Evolutionary conservation across 2,797 vertebrate species (phyloP).

Genomic region (Cryptoblepharus egeriae): DNA sequence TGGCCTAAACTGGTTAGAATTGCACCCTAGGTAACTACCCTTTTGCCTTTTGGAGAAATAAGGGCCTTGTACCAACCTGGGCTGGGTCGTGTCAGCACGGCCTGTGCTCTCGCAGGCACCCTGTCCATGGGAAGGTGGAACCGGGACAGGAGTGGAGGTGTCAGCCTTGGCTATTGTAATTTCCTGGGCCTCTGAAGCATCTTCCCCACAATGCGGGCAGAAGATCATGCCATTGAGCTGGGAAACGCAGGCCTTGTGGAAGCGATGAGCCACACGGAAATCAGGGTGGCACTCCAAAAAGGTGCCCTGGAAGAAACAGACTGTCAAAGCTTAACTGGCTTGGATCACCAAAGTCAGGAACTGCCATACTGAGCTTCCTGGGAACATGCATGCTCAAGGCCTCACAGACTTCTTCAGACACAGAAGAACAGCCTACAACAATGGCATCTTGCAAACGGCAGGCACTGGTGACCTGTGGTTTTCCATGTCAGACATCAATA

Average conservation of each 20-base stretch:
- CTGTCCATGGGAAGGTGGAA: conserved; percentile 70
- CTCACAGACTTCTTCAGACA: no score
- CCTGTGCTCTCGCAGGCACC: conserved; percentile 77
- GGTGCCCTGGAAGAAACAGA: conserved; percentile 80
- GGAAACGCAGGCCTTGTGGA: conserved; percentile 91
- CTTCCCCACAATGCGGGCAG: conserved; percentile 94
- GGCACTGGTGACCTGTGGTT: neutral
- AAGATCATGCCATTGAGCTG: conserved; percentile 91
- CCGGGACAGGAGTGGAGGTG: conserved; percentile 69
- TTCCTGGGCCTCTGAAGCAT: conserved; percentile 91
- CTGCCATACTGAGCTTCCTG: neutral
- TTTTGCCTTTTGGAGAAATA: neutral
- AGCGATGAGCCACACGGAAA: conserved; percentile 90
- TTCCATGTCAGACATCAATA: neutral
- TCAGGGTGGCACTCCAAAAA: conserved; percentile 93
- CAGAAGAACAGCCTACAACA: neutral
- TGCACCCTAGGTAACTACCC: no score
- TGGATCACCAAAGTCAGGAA: no score
- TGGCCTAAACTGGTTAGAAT: no score
- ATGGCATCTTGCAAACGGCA: neutral
- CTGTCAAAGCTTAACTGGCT: neutral
- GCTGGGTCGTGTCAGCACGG: conserved; percentile 79
- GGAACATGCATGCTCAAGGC: neutral
- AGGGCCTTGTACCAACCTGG: conserved; percentile 57
- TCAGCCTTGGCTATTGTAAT: conserved; percentile 86